Evolutionary conservation across 2,888 invertebrate species (phyloP).

Genomic region (Polydesmus complanatus): DNA sequence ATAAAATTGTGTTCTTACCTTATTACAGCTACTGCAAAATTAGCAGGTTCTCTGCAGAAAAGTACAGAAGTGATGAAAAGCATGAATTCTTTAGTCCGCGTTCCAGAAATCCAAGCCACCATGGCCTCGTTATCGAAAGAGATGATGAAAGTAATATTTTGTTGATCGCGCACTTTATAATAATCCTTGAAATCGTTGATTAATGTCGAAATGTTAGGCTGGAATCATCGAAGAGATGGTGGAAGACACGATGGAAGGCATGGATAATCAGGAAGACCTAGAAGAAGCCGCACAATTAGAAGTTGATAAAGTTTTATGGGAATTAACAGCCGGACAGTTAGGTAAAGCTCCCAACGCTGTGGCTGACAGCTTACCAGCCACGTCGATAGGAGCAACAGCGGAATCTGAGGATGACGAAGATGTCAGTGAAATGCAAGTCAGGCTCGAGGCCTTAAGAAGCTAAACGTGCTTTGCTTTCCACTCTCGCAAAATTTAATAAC

Average conservation of each 20-base stretch:
- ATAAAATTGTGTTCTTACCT: background rate
- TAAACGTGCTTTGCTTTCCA: too few relatives aligned
- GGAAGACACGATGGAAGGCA: constrained; percentile 84
- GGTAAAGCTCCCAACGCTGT: constrained; percentile 70
- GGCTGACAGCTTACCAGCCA: constrained; percentile 37
- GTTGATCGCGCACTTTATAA: background rate
- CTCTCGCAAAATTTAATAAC: too few relatives aligned
- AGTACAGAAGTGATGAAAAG: constrained; percentile 98
- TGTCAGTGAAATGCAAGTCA: constrained; percentile 78
- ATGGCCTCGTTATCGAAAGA: constrained; percentile 97
- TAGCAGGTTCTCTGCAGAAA: constrained; percentile 82
- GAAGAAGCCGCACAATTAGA: constrained; percentile 92
- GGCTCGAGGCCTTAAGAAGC: constrained; percentile 74
- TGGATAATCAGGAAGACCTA: constrained; percentile 83
- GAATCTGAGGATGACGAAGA: constrained; percentile 48
- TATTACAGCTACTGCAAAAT: constrained; percentile 69
- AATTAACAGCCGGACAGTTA: constrained; percentile 70
- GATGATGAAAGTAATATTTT: constrained; percentile 66
- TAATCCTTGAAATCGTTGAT: background rate
- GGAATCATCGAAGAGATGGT: constrained; percentile 99
- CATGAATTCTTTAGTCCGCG: constrained; percentile 79
- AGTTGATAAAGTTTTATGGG: constrained; percentile 81
- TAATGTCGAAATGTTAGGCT: constrained; percentile 39
- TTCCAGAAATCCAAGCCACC: constrained; percentile 85
- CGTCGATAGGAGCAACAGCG: constrained; percentile 42